phyloP scores from a whole-genome alignment of 2,113 vertebrate species.

The Calyptommatus sinebrachiatus region DNA sequence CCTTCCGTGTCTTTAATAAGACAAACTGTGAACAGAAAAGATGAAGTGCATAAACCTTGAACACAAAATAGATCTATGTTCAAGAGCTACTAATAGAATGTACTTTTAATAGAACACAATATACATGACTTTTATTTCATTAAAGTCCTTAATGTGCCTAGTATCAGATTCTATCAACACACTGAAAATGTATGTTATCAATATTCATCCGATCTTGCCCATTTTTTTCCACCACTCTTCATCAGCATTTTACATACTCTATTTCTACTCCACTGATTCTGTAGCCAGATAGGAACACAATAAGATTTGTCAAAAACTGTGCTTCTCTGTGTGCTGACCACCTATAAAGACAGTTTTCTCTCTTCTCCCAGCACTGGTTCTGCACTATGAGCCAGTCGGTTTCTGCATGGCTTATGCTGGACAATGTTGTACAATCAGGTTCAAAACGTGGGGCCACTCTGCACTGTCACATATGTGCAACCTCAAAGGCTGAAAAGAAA shows the following conservation, averaged over 20 bases:
- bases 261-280: constrained; percentile 54
- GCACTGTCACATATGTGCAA: constrained; percentile 35
- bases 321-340: constrained; percentile 34
- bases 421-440: constrained; percentile 40
- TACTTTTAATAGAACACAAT: neutral
- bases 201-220: neutral
- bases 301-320: constrained; percentile 17
- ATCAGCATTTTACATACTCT: neutral
- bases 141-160: neutral
- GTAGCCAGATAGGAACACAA: constrained; percentile 21
- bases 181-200: neutral
- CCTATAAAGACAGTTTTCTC: constrained; percentile 42
- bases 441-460: constrained; percentile 29
- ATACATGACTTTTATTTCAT: neutral
- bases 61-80: neutral
- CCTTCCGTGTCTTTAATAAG: neutral
- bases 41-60: accelerated
- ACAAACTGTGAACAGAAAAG: neutral
- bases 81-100: constrained; percentile 5
- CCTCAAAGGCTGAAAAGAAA: constrained; percentile 64
- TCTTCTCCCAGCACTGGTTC: constrained; percentile 18
- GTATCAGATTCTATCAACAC: neutral
- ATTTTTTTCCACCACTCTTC: neutral
- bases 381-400: neutral
- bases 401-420: constrained; percentile 57